Base-by-base conservation (phyloP, 2,797 vertebrate species). In the Notoglanidium macrostoma region DNA sequence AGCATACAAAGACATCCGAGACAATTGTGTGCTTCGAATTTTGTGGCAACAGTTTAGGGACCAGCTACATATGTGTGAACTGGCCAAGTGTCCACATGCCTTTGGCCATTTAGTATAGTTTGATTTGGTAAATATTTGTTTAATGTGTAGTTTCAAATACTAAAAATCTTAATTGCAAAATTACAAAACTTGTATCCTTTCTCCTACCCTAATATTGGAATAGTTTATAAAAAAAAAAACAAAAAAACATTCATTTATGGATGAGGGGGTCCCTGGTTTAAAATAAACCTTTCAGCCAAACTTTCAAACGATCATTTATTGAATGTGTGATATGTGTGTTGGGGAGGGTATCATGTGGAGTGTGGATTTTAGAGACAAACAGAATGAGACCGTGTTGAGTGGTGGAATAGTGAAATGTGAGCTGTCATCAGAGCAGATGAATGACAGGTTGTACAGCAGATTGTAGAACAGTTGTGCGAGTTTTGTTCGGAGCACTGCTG, bases 341-440 rank as follows among this genome's bases (percentile, higher is more conserved):
- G 46, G 21, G 63, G 15, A 67, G 51, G 65, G 46, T 29, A 77
- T 67, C 59, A 68, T 76, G 49, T 55, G 12, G 46, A 80, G 65
- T 85, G 63, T 72, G 51, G 68, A 82, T 85, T 85, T 72, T 77
- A 76, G 83, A 63, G 54, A 76, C 59, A 82, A 76, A 83, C 40
- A 40, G 80, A 76, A 86, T 86, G 78, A 77, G 49, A 85, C 9
- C 2, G 14, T 88, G 85, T 83, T 86, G 85, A 88, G 87, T 83
- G 84, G 29, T 72, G 49, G 55, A 81, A 82, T 55, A 74, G 46
- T 51, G 51, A 79, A 85, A 88, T 78, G 67, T 7, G 68, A 83
- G 12, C 74, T 40, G 59, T 76, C 59, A 82, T 70, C 9, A 51
- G 44, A 59, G 35, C 59, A 82, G 82, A 83, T 12, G 51, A 79